Base-by-base conservation (phyloP, 2,113 vertebrate species). In the Malurus elegans region DNA sequence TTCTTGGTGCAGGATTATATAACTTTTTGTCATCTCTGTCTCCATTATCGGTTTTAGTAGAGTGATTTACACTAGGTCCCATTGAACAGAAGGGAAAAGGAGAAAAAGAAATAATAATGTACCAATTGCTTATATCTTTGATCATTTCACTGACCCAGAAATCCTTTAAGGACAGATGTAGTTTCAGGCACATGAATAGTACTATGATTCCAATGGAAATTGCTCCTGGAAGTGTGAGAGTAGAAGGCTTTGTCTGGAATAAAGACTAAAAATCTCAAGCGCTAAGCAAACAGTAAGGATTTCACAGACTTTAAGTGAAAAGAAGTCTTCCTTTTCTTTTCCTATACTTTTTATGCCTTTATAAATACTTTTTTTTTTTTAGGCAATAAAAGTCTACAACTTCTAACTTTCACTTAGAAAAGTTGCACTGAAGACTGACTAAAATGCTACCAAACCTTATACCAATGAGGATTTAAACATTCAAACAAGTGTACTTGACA, bases 401-500 rank as follows among this genome's bases (percentile, higher is more conserved):
- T 40, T 84, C 23, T 50, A 36, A 57, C 13, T 62, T 89, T 12
- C 25, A 57, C 8, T 78, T 40, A 32, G 12, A 93, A 65, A 70
- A 21, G 19, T 0, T 24, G 17, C n/a, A 65, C 8, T 73, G 45
- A 79, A 36, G 18, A 57, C 14, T 34, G 21, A 88, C 24, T 57
- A 34, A 83, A 94, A 58, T 69, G n/a, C 9, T 9, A 56, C 29
- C 47, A 47, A 76, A 36, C 38, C 12, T 60, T 79, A 31, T 7
- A 64, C 8, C 5, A 31, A 7, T 5, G 10, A 23, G 29, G 20
- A 67, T 11, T 32, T 72, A 44, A 67, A 51, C 14, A 66, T 38
- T 8, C 28, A 62, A 38, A 57, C 3, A 10, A 56, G 2, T 3
- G 1, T 18, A 62, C 2, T 25, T n/a, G 25, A 28, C 3, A 29